A percentile compares a stretch with the other conserved stretches of the same genome.
These are phyloP conservation scores for Mythimna impura DNA, from an alignment of 2,888 invertebrate genomes.

Conservation along the genomic window DNA sequence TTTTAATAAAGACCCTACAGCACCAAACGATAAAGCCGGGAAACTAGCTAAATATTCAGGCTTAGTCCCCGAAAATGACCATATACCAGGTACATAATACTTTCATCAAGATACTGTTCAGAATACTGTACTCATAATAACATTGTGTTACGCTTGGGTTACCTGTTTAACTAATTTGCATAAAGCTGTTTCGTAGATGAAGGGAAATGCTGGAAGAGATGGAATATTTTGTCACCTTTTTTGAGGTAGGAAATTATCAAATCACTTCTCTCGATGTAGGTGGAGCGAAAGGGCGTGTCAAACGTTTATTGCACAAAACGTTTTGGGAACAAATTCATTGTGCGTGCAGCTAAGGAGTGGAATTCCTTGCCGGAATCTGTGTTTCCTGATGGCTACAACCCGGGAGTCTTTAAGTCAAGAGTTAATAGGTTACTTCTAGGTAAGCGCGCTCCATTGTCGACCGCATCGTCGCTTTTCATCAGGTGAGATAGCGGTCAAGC, in stretches of 20 bases:
- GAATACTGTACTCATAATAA: slow-evolving; percentile 56
- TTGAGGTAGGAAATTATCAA: not conserved
- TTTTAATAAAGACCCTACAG: slow-evolving; percentile 21
- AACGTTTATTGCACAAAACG: not conserved
- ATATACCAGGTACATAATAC: slow-evolving; percentile 55
- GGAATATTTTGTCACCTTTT: not conserved
- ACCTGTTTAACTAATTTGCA: slow-evolving; percentile 67
- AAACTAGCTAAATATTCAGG: slow-evolving; percentile 21
- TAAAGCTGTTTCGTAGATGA: slow-evolving; percentile 54
- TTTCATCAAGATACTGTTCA: slow-evolving; percentile 41
- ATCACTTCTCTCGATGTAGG: not conserved
- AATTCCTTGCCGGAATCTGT: too few species aligned
- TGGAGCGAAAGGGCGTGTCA: not conserved
- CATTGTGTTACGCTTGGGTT: slow-evolving; percentile 59
- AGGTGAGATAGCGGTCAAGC: too few species aligned
- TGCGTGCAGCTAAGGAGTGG: too few species aligned
- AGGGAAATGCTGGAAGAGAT: slow-evolving; percentile 41
- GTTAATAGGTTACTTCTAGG: too few species aligned
- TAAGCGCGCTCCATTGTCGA: too few species aligned
- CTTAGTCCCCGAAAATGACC: slow-evolving; percentile 49
- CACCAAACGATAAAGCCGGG: slow-evolving; percentile 13
- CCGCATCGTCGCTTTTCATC: too few species aligned
- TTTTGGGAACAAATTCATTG: too few species aligned
- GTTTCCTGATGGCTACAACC: too few species aligned
- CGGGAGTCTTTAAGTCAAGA: too few species aligned